A percentile compares a stretch with the other conserved stretches of the same genome.
Evolutionary conservation across 2,888 invertebrate genomes (phyloP).

Genomic region (Tiliacea aurago): DNA sequence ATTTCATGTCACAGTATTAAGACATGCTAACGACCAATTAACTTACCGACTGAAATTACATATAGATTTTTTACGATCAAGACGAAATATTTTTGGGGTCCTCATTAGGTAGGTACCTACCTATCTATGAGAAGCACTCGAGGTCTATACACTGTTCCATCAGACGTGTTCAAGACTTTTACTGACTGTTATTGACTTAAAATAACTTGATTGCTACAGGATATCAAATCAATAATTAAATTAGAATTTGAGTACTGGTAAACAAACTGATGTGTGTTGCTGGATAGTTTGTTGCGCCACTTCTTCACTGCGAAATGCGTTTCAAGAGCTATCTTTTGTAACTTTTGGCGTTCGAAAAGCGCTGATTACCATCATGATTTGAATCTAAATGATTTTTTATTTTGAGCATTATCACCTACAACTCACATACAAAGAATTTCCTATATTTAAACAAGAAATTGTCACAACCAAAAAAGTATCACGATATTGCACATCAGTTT

Average conservation of each 20-base stretch:
- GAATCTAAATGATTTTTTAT: background rate
- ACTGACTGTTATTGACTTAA: no score
- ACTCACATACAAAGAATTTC: constrained; percentile 33
- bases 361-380: background rate
- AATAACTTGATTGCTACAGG: background rate
- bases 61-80: constrained; percentile 16
- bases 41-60: constrained; percentile 32
- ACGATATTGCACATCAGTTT: constrained; percentile 30
- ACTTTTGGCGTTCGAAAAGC: background rate
- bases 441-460: constrained; percentile 27
- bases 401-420: background rate
- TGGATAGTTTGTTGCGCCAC: background rate
- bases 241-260: background rate
- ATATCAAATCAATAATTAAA: background rate
- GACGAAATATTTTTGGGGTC: constrained; percentile 35
- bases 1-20: no score
- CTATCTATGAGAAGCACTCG: background rate
- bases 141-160: background rate
- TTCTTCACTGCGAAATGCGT: background rate
- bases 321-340: background rate
- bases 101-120: background rate
- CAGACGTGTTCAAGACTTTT: constrained; percentile 15
- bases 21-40: no score
- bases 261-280: background rate
- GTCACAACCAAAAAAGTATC: constrained; percentile 21